Conservation (phyloP, 2,113 vertebrate genomes). For the Vidua chalybeata region DNA sequence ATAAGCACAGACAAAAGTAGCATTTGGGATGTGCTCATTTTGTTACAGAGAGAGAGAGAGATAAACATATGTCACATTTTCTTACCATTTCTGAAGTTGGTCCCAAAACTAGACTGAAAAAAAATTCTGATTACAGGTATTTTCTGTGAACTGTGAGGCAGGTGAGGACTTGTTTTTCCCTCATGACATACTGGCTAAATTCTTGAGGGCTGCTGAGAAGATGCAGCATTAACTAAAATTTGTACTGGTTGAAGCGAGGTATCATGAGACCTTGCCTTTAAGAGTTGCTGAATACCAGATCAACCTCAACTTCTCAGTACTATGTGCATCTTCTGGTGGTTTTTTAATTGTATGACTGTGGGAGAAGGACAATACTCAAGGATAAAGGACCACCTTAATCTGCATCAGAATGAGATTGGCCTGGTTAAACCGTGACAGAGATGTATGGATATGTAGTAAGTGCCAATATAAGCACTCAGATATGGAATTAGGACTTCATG, state of each 20-base stretch:
- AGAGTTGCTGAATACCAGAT: not conserved
- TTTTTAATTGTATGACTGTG: not conserved
- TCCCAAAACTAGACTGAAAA: not conserved
- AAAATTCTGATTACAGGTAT: not conserved
- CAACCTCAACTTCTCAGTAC: not conserved
- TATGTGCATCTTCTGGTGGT: not conserved
- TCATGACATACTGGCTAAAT: not conserved
- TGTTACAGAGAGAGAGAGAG: not conserved
- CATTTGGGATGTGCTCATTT: not conserved
- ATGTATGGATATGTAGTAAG: not conserved
- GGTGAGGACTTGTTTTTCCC: not conserved
- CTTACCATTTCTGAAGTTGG: not conserved
- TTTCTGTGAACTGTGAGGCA: not conserved
- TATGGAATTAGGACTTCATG: constrained; percentile 6
- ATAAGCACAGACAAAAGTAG: not conserved
- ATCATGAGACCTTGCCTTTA: not conserved
- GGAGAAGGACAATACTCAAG: constrained; percentile 2
- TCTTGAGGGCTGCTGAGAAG: not conserved
- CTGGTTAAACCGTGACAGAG: not conserved
- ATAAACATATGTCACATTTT: not conserved
- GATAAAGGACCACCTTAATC: not conserved
- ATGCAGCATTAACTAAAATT: not conserved
- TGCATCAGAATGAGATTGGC: not conserved
- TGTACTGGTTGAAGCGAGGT: not conserved
- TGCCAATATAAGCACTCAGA: constrained; percentile 19